A percentile compares a stretch with the other conserved stretches of the same genome.
These are phyloP conservation scores for Bubo bubo DNA, from an alignment of 2,113 vertebrate species.

Conservation along the genomic window DNA sequence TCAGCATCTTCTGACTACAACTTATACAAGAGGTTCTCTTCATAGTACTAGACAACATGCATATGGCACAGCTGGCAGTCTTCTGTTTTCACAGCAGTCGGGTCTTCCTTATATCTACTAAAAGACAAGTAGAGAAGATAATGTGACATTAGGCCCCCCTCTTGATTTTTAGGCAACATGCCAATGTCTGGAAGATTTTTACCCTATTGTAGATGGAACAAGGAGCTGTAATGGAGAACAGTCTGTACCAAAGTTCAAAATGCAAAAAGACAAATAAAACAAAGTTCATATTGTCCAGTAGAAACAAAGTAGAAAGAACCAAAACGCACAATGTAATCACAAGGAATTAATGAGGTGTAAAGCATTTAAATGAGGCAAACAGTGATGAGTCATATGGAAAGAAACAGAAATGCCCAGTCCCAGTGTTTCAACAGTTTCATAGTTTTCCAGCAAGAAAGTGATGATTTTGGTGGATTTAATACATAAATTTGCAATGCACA, in stretches of 20 bases:
- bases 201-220: background rate
- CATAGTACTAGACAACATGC: background rate
- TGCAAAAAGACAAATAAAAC: background rate
- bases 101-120: background rate
- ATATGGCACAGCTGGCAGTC: background rate
- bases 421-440: background rate
- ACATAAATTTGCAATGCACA: background rate
- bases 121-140: background rate
- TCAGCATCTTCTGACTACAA: background rate
- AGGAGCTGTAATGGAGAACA: background rate
- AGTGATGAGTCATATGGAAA: background rate
- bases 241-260: background rate
- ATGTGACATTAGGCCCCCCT: background rate
- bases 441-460: background rate
- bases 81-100: background rate
- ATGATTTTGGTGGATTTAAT: background rate
- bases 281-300: background rate
- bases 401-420: background rate
- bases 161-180: background rate
- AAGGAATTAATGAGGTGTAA: background rate
- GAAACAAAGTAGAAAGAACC: background rate
- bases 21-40: background rate
- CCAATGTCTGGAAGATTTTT: background rate
- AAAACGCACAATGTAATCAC: background rate
- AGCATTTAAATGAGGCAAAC: background rate